phyloP scores from a whole-genome alignment of 2,888 invertebrate genomes.

The Apomyelois bistriatella region DNA sequence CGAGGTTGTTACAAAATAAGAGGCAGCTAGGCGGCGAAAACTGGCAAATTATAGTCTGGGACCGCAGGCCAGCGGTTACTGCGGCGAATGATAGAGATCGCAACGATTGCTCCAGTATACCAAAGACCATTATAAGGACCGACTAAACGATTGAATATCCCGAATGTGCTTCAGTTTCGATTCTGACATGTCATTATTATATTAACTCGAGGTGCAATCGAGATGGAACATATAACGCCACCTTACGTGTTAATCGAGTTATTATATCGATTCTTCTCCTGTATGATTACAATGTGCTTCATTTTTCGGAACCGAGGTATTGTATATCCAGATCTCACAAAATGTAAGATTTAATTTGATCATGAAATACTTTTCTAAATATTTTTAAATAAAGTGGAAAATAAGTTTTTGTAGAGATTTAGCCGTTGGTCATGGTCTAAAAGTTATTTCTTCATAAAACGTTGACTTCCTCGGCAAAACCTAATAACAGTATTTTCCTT shows the following conservation, averaged over 20 bases:
- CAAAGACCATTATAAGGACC: slow-evolving; percentile 46
- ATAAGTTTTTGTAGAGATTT: not conserved
- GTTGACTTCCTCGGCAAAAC: not conserved
- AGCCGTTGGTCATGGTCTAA: not conserved
- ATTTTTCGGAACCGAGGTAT: not conserved
- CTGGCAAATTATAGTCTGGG: slow-evolving; percentile 70
- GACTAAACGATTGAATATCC: slow-evolving; percentile 34
- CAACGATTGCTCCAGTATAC: slow-evolving; percentile 53
- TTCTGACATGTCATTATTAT: slow-evolving; percentile 5
- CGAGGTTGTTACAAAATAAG: slow-evolving; percentile 65
- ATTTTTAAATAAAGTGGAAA: not conserved
- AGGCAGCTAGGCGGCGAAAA: slow-evolving; percentile 70
- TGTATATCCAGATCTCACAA: too few relatives aligned
- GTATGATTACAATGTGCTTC: not conserved
- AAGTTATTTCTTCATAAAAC: too few relatives aligned
- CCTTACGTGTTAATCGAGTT: slow-evolving; percentile 3
- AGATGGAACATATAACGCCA: slow-evolving; percentile 14
- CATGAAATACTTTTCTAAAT: not conserved
- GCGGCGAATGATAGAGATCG: slow-evolving; percentile 52
- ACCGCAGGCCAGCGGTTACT: slow-evolving; percentile 53
- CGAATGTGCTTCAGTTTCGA: slow-evolving; percentile 14
- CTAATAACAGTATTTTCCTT: slow-evolving; percentile 11
- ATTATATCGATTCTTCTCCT: slow-evolving; percentile 1
- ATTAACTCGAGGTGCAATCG: slow-evolving; percentile 7
- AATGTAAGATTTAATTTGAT: too few relatives aligned